Conservation (phyloP, 2,113 vertebrate species). For the Atrichornis clamosus region DNA sequence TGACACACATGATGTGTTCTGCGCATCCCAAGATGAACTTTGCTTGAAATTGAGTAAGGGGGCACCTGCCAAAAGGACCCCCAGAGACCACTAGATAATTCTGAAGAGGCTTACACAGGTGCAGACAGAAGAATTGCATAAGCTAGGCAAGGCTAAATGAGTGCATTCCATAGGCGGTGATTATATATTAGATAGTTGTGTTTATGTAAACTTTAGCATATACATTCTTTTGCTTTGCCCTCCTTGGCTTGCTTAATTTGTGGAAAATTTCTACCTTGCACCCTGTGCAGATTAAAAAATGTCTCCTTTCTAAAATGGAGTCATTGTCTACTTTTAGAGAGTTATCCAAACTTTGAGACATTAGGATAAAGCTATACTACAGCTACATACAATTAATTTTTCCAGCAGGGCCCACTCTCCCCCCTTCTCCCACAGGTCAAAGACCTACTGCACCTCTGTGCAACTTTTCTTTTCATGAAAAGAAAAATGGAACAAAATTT, state of each 20-base stretch:
- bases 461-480: neutral
- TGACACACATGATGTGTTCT: neutral
- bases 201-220: neutral
- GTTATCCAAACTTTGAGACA: neutral
- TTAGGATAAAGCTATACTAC: neutral
- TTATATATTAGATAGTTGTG: neutral
- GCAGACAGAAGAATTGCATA: neutral
- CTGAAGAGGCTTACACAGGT: rapidly evolving
- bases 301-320: neutral
- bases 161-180: neutral
- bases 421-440: neutral
- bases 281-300: neutral
- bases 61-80: rapidly evolving
- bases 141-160: neutral
- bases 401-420: neutral
- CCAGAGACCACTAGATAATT: neutral
- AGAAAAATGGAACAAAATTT: neutral
- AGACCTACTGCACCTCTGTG: neutral
- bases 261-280: neutral
- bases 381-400: neutral
- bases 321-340: neutral
- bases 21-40: rapidly evolving
- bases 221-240: neutral
- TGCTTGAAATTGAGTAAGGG: neutral
- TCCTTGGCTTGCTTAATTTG: neutral